These are phyloP conservation scores for Gymnoscelis rufifasciata DNA, from an alignment of 2,888 invertebrate species.

Conservation along the genomic window DNA sequence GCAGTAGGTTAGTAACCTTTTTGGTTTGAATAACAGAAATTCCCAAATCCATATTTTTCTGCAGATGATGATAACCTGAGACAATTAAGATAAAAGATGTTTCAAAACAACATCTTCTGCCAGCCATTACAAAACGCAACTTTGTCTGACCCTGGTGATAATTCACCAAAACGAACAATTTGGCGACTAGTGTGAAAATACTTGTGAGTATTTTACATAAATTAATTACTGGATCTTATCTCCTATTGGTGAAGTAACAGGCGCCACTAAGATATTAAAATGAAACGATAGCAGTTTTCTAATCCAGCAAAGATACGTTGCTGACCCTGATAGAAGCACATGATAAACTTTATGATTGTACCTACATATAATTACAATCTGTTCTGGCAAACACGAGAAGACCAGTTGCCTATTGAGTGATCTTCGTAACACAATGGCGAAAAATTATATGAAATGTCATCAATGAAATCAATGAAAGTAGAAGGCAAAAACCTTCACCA, in stretches of 20 bases:
- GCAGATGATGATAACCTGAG: background rate
- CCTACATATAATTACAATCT: conserved; percentile 46
- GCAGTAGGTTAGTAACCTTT: background rate
- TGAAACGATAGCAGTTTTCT: conserved; percentile 48
- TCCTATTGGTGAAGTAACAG: conserved; percentile 27
- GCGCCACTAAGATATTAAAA: conserved; percentile 54
- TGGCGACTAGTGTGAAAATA: conserved; percentile 5
- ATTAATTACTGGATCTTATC: conserved; percentile 12
- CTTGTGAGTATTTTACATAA: conserved; percentile 11
- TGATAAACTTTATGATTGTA: conserved; percentile 49
- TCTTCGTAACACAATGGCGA: background rate
- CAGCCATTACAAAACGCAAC: conserved; percentile 10
- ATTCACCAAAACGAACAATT: conserved; percentile 1
- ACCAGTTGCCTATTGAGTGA: conserved; percentile 41
- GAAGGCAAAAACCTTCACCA: no score
- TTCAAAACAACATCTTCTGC: conserved; percentile 7
- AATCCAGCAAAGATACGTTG: conserved; percentile 45
- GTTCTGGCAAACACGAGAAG: conserved; percentile 42
- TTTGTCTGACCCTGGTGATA: conserved; percentile 12
- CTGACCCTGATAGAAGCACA: conserved; percentile 58
- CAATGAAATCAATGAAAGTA: no score
- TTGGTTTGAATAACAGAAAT: background rate
- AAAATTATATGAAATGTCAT: background rate
- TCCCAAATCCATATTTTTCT: background rate
- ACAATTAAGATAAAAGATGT: background rate